phyloP scores from a whole-genome alignment of 1,140 invertebrate genomes.

The Lepeophtheirus salmonis region DNA sequence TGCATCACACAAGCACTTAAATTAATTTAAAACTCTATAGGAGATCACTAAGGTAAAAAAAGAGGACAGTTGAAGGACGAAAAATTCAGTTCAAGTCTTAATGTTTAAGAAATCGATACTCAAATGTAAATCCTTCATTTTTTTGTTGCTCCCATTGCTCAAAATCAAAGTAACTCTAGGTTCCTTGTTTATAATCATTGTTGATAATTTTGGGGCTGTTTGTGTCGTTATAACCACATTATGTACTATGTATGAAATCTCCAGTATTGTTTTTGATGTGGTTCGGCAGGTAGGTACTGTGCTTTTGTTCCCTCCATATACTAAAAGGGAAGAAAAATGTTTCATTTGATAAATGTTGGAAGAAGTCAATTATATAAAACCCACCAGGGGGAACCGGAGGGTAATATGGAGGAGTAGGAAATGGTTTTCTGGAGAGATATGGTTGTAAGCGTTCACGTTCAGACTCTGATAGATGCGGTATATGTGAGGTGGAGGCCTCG shows the following conservation, averaged over 20 bases:
- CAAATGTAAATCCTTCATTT: slow-evolving; percentile 99
- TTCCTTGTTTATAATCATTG: slow-evolving; percentile 98
- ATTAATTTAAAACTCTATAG: too few relatives aligned
- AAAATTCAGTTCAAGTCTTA: slow-evolving; percentile 91
- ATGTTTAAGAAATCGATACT: slow-evolving; percentile 99
- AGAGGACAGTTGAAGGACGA: too few relatives aligned
- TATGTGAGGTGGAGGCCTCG: slow-evolving; percentile 77
- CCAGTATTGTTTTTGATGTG: slow-evolving; percentile 98
- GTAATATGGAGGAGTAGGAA: slow-evolving; percentile 73
- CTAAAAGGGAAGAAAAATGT: slow-evolving; percentile 99
- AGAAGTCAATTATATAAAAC: slow-evolving; percentile 93
- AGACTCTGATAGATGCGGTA: slow-evolving; percentile 89
- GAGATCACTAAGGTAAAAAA: too few relatives aligned
- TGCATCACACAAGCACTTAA: too few relatives aligned
- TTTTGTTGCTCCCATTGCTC: slow-evolving; percentile 99
- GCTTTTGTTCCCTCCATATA: slow-evolving; percentile 99
- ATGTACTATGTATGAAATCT: slow-evolving; percentile 99
- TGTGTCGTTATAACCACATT: slow-evolving; percentile 99
- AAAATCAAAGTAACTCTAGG: slow-evolving; percentile 99
- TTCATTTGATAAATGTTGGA: slow-evolving; percentile 88
- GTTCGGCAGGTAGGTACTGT: slow-evolving; percentile 97
- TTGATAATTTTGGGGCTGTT: slow-evolving; percentile 99
- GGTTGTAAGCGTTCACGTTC: slow-evolving; percentile 72
- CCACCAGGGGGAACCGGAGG: slow-evolving; percentile 74
- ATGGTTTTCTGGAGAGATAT: slow-evolving; percentile 79